A percentile compares a stretch with the other conserved stretches of the same genome.
These are phyloP conservation scores for Schizaphis graminum DNA, from an alignment of 2,888 invertebrate species.

Conservation along the genomic window DNA sequence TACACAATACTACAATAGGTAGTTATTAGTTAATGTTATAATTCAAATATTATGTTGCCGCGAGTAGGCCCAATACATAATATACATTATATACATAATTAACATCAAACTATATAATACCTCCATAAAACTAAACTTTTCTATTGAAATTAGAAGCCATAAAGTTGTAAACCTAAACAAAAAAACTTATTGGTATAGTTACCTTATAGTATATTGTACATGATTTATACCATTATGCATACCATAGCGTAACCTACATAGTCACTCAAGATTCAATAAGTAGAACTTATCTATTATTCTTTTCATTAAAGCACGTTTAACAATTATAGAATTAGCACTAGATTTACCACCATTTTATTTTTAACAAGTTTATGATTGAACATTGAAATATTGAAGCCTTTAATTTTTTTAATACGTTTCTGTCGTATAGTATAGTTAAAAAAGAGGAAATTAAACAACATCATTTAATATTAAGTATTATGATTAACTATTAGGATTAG, in stretches of 20 bases:
- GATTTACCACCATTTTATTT: not conserved
- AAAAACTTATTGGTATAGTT: not conserved
- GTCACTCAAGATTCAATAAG: not conserved
- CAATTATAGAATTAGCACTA: not conserved
- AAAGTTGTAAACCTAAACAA: not conserved
- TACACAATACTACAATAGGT: not conserved
- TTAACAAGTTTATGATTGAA: not conserved
- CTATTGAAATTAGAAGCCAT: not conserved
- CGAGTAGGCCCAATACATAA: not conserved
- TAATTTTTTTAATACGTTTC: not conserved
- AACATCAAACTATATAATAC: not conserved
- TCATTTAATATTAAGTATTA: not conserved
- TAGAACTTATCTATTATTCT: not conserved
- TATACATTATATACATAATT: not conserved
- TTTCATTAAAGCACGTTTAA: not conserved
- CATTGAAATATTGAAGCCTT: not conserved
- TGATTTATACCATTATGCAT: not conserved
- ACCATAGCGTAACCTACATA: not conserved
- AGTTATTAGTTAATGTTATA: not conserved
- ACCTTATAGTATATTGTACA: not conserved
- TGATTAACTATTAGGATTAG: no score
- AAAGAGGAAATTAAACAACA: not conserved
- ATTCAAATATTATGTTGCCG: not conserved
- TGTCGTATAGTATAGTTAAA: not conserved
- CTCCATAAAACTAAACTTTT: not conserved